These are phyloP conservation scores for Aythya baeri DNA, from an alignment of 2,113 vertebrate genomes.

Conservation along the genomic window DNA sequence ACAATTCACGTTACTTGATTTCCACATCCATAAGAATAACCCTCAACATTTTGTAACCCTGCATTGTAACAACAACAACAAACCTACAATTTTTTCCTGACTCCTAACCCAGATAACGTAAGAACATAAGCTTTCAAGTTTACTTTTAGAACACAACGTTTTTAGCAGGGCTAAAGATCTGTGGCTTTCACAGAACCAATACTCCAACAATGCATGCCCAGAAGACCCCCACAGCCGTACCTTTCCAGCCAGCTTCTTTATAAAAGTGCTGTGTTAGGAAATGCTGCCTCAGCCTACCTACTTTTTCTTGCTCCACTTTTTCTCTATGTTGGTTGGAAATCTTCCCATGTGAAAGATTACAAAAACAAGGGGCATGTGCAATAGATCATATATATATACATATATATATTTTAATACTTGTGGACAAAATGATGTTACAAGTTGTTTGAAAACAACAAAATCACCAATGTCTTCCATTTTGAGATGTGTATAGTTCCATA, in stretches of 20 bases:
- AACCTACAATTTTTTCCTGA: not conserved
- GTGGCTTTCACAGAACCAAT: not conserved
- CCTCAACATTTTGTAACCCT: not conserved
- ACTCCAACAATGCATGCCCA: not conserved
- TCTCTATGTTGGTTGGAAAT: slow-evolving; percentile 59
- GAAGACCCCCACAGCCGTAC: not conserved
- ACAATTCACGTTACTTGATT: not conserved
- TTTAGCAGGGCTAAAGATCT: not conserved
- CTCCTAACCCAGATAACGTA: not conserved
- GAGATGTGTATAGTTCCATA: slow-evolving; percentile 99
- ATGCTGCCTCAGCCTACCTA: slow-evolving; percentile 29
- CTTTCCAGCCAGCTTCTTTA: slow-evolving; percentile 15
- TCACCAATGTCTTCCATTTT: slow-evolving; percentile 99
- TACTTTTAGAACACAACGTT: not conserved
- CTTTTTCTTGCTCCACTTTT: slow-evolving; percentile 34
- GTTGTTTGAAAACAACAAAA: slow-evolving; percentile 99
- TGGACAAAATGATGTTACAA: slow-evolving; percentile 96
- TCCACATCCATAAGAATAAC: not conserved
- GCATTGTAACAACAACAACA: not conserved
- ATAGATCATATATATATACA: slow-evolving; percentile 84
- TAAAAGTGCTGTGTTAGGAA: slow-evolving; percentile 48
- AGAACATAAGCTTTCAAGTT: not conserved
- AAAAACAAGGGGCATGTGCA: slow-evolving; percentile 88
- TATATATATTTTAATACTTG: slow-evolving; percentile 97
- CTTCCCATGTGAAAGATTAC: slow-evolving; percentile 71